Base-by-base conservation (phyloP, 2,888 invertebrate genomes). In the Imbricaverruca yamaguchii region DNA sequence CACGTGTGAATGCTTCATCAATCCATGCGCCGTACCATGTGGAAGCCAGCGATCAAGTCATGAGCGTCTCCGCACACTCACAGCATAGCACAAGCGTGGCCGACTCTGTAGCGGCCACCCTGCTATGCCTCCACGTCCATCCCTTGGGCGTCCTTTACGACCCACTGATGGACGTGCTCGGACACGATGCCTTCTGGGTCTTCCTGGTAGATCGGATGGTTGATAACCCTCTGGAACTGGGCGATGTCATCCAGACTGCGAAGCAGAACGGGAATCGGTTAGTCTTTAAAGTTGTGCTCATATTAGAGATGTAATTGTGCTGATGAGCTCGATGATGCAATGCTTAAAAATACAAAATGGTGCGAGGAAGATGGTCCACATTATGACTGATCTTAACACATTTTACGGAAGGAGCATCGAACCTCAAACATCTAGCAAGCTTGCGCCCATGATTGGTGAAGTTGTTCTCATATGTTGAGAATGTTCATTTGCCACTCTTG, bases 121-220 rank as follows among this genome's bases (percentile, higher is more conserved):
- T 23, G 18, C 23, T 23, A 65, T 9, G 23, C 65, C 21, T 74
- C 53, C 21, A 55, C 53, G 9, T 74, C 74, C 74, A 74, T 74
- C 2, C 74, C 74, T 18, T 74, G 23, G 7, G 74, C 74, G 74
- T 74, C 74, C 55, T 74, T 74, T 12, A 74, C 11, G 1, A 74
- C 53, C 74, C 74, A 74, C 74, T 74, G 74, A 10, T 74, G 74
- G 53, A 74, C 55, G 21, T 74, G 74, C 21, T 74, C 74, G 1
- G 74, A 53, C 11, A 74, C 74, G 4, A 74, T 74, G 10, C 74
- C 74, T 53, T 74, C 74, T 10, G 74, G 74, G 21, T 74, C 74
- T 21, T 74, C 74, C 55, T 55, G 74, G 18, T 74, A 74, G 74
- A 74, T 74, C 21, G 74, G 74, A 55, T 74, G 74, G 53, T 74